A percentile compares a stretch with the other conserved stretches of the same genome.
These are phyloP conservation scores for Amblyjoppa proteus DNA, from an alignment of 2,888 invertebrate species.

Conservation along the genomic window DNA sequence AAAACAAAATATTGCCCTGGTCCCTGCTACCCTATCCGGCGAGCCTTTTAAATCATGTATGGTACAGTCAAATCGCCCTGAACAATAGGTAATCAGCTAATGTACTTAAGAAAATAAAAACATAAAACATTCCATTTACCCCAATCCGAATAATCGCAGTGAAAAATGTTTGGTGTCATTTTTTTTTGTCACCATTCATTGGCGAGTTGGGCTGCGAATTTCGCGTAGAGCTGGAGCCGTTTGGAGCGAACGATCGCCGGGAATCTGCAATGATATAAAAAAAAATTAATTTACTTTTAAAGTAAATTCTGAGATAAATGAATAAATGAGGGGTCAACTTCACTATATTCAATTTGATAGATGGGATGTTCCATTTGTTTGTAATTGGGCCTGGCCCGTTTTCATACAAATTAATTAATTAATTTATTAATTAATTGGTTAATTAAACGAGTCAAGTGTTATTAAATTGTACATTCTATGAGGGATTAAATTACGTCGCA, in stretches of 20 bases:
- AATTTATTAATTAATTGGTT: no score
- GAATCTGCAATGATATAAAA: neutral
- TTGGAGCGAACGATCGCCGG: neutral
- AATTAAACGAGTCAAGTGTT: no score
- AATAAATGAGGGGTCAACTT: no score
- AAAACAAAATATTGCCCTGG: slow-evolving; percentile 83
- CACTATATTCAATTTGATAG: no score
- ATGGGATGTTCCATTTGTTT: no score
- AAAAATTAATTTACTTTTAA: neutral
- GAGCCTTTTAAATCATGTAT: slow-evolving; percentile 82
- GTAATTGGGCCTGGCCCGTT: no score
- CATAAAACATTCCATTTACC: no score
- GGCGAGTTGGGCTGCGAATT: neutral
- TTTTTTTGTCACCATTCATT: neutral
- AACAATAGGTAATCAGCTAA: slow-evolving; percentile 69
- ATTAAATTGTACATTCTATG: neutral
- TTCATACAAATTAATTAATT: no score
- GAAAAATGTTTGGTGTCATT: no score
- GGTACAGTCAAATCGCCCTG: slow-evolving; percentile 82
- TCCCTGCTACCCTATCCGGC: slow-evolving; percentile 82
- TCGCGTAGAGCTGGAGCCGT: neutral
- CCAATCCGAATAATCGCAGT: no score
- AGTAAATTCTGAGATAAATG: neutral
- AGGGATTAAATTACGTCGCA: neutral
- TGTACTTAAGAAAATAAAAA: neutral